Evolutionary conservation across 2,113 vertebrate genomes (phyloP).

Genomic region (Trogon melanurus): DNA sequence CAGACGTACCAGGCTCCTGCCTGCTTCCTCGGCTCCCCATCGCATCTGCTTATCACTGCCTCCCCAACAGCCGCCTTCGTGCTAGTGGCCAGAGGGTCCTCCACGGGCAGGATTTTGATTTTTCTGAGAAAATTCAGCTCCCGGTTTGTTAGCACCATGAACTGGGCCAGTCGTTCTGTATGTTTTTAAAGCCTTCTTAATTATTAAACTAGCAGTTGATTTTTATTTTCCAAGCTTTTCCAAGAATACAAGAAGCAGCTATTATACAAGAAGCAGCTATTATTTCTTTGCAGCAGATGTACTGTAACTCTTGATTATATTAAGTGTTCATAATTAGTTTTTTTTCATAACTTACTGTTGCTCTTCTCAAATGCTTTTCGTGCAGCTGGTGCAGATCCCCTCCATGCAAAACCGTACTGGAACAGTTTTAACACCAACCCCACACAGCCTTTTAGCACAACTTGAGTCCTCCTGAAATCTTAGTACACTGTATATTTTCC

Average conservation of each 20-base stretch:
- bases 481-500: not conserved
- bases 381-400: not conserved
- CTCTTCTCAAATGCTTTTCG: not conserved
- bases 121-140: not conserved
- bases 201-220: not conserved
- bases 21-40: not conserved
- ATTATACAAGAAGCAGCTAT: conserved; percentile 1
- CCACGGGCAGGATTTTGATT: not conserved
- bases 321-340: not conserved
- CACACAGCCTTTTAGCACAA: not conserved
- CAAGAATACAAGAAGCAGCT: not conserved
- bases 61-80: not conserved
- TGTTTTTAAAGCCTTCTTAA: not conserved
- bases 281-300: conserved; percentile 11
- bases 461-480: not conserved
- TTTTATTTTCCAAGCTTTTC: not conserved
- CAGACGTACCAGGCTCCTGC: not conserved
- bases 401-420: not conserved
- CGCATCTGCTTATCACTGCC: accelerated
- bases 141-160: not conserved
- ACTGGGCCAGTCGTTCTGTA: not conserved
- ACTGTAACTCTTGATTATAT: conserved; percentile 4
- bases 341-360: not conserved
- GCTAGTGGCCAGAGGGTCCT: not conserved
- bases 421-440: not conserved